These are phyloP conservation scores for Acanthaster planci DNA, from an alignment of 35 echinoderm and acorn worm species.

Conservation along the genomic window DNA sequence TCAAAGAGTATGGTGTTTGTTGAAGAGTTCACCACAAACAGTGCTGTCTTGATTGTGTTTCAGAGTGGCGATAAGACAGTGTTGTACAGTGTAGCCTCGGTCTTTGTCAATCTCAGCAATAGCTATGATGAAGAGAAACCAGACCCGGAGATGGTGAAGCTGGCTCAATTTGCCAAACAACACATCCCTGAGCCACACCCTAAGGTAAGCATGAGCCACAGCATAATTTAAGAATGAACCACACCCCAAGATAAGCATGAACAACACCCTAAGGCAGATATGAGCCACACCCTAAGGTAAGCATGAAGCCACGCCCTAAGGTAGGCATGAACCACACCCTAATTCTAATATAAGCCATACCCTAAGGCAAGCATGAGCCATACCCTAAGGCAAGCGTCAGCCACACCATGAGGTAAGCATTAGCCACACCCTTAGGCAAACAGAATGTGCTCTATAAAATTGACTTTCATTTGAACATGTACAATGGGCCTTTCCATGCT, in stretches of 20 bases:
- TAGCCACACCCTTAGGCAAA: too few relatives aligned
- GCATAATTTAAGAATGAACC: too few relatives aligned
- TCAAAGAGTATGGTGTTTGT: too few relatives aligned
- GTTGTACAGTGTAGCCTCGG: constrained; percentile 79
- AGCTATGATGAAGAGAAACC: constrained; percentile 76
- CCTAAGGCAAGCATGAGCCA: too few relatives aligned
- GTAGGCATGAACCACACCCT: constrained; percentile 87
- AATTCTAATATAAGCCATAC: constrained; percentile 56
- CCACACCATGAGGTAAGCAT: too few relatives aligned
- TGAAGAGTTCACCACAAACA: too few relatives aligned
- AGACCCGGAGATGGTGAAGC: constrained; percentile 74
- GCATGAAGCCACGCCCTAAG: too few relatives aligned
- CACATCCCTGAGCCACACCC: constrained; percentile 94
- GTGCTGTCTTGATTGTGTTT: too few relatives aligned
- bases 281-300: too few relatives aligned
- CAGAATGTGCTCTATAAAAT: too few relatives aligned
- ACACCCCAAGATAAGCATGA: constrained; percentile 94
- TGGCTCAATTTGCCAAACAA: constrained; percentile 94
- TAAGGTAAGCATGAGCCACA: constrained; percentile 56
- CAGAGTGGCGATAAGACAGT: constrained; percentile 79
- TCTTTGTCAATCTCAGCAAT: constrained; percentile 94
- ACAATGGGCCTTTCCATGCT: neutral
- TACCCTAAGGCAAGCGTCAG: too few relatives aligned
- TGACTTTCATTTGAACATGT: too few relatives aligned
- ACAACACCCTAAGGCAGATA: constrained; percentile 83